phyloP scores from a whole-genome alignment of 2,888 invertebrate species.

The Cheiracanthium punctorium region DNA sequence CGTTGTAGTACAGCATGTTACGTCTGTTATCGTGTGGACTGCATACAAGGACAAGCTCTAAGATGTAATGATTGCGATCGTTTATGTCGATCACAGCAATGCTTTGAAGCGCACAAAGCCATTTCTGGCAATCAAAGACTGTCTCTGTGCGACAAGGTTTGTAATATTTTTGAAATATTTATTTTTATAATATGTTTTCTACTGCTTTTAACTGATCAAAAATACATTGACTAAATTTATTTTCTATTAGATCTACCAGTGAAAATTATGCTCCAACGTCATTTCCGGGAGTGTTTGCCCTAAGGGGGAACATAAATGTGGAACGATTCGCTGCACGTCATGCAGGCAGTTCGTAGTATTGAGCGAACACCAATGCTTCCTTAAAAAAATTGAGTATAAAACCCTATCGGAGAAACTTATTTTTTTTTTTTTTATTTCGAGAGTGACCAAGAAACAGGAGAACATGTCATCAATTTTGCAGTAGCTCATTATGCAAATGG shows the following conservation, averaged over 20 bases:
- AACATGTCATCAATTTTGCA: conserved; percentile 12
- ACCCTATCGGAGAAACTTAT: background rate
- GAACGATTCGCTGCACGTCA: background rate
- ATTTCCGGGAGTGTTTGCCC: background rate
- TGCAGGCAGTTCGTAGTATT: background rate
- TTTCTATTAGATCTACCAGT: conserved; percentile 16
- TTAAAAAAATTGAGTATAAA: background rate
- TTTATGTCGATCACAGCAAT: background rate
- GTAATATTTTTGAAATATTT: no score
- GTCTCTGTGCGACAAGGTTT: conserved; percentile 1
- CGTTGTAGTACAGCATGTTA: background rate
- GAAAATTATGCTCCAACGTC: conserved; percentile 11
- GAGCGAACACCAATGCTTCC: background rate
- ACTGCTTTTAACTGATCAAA: background rate
- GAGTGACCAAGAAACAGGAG: conserved; percentile 11
- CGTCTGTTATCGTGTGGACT: background rate
- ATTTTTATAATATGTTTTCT: no score
- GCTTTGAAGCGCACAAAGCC: conserved; percentile 16
- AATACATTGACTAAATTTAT: background rate
- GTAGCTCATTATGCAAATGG: conserved; percentile 22
- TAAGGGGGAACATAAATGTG: background rate
- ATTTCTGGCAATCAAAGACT: background rate
- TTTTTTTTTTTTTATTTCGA: conserved; percentile 34
- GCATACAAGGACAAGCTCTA: background rate
- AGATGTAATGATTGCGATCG: conserved; percentile 13